These are phyloP conservation scores for Pseudopodoces humilis DNA, from an alignment of 2,113 vertebrate species.

Conservation along the genomic window DNA sequence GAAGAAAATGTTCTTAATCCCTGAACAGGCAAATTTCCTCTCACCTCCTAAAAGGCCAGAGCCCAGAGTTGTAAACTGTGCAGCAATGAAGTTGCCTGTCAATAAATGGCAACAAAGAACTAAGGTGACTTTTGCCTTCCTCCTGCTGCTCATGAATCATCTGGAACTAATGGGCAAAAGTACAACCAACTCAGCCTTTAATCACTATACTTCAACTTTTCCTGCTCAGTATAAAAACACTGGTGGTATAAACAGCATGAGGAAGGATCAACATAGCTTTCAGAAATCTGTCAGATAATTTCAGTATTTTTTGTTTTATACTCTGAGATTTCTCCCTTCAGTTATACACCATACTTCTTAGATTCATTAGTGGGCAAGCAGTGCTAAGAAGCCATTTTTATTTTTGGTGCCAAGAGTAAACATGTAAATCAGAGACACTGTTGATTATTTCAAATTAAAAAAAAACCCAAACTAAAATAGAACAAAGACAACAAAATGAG, in stretches of 20 bases:
- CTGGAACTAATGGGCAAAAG: neutral
- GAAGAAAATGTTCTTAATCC: neutral
- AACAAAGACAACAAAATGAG: neutral
- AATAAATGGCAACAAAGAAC: neutral
- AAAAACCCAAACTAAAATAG: neutral
- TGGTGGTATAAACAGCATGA: neutral
- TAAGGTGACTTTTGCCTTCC: neutral
- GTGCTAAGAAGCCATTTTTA: neutral
- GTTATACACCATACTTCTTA: neutral
- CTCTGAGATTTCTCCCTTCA: neutral
- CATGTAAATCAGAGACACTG: neutral
- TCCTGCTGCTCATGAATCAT: neutral
- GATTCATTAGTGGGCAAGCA: neutral
- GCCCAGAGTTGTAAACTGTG: neutral
- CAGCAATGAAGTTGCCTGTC: neutral
- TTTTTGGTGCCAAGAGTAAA: neutral
- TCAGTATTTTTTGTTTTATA: neutral
- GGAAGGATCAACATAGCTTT: neutral
- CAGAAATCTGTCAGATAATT: neutral
- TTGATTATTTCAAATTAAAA: neutral
- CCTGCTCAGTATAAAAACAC: neutral
- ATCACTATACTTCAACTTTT: neutral
- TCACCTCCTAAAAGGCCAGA: neutral
- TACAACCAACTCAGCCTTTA: conserved; percentile 9
- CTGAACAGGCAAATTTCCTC: neutral